These are phyloP conservation scores for Deilephila porcellus DNA, from an alignment of 2,888 invertebrate species.

Conservation along the genomic window DNA sequence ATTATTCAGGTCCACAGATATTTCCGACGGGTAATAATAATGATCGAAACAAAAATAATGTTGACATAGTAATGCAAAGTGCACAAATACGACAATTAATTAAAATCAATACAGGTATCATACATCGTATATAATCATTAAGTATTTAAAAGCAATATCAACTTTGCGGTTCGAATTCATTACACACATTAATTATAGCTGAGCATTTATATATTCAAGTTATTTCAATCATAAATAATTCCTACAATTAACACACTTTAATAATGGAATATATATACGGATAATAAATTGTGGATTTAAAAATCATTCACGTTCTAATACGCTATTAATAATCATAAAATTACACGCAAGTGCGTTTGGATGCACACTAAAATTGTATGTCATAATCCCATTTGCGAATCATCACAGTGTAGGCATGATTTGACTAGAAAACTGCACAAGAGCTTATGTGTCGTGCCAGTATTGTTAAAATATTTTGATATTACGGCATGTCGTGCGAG, in stretches of 20 bases:
- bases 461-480: conserved; percentile 23
- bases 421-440: conserved; percentile 52
- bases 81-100: no score
- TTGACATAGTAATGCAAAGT: no score
- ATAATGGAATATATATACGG: background rate
- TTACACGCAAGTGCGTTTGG: conserved; percentile 1
- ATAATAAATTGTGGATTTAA: background rate
- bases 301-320: background rate
- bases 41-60: no score
- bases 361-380: conserved; percentile 28
- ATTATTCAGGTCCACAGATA: no score
- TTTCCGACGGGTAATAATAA: no score
- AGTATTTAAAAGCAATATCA: background rate
- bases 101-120: no score
- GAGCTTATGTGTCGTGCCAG: conserved; percentile 34
- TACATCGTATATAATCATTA: background rate
- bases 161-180: background rate
- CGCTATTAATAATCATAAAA: background rate
- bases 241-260: background rate
- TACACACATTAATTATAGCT: conserved; percentile 6
- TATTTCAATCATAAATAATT: background rate
- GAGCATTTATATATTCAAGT: conserved; percentile 1
- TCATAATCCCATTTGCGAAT: conserved; percentile 32
- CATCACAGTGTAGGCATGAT: conserved; percentile 41
- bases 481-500: background rate